Base-by-base conservation (phyloP, 2,113 vertebrate genomes). In the Equus przewalskii region DNA sequence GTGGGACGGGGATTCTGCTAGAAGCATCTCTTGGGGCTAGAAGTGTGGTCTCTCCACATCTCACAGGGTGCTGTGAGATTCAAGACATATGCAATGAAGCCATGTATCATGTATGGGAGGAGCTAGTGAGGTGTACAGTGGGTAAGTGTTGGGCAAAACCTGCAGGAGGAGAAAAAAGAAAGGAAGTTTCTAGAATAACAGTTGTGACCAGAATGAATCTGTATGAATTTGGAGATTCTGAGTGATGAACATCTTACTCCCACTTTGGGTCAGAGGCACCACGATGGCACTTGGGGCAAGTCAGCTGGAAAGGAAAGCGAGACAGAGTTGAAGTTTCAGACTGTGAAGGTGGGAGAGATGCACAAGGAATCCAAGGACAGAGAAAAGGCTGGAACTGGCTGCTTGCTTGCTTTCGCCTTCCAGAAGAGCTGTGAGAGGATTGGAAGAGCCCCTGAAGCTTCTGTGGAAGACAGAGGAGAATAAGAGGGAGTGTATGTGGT, bases 131-230 rank as follows among this genome's bases (percentile, higher is more conserved):
- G 33, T 44, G 18, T 56, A 86, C 0, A 1, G 16, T 7, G 12
- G 9, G 8, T 44, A n/a, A 60, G 15, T 15, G 22, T 22, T 67
- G 28, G 65, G 44, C 22, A 73, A 81, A 93, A 28, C 16, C 58
- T 60, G 18, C 6, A 14, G 12, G 0, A 18, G 16, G 3, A 18
- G 14, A 6, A 13, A 8, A 14, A 9, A 54, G 18, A 30, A 69
- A 49, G 33, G 65, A 92, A 80, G 73, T 73, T 78, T 67, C 46
- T 83, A 79, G 73, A 72, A 95, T 67, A 90, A 36, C 19, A 24
- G 24, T 51, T n/a, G 9, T 22, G 46, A 58, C 33, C 65, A 60
- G 64, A 56, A 54, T 49, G 36, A 51, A 65, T 84, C 33, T 60
- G 54, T 22, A 30, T 76, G 44, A 80, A 88, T 84, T 36, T 70